Base-by-base conservation (phyloP, 2,113 vertebrate genomes). In the Cryptotis parvus region DNA sequence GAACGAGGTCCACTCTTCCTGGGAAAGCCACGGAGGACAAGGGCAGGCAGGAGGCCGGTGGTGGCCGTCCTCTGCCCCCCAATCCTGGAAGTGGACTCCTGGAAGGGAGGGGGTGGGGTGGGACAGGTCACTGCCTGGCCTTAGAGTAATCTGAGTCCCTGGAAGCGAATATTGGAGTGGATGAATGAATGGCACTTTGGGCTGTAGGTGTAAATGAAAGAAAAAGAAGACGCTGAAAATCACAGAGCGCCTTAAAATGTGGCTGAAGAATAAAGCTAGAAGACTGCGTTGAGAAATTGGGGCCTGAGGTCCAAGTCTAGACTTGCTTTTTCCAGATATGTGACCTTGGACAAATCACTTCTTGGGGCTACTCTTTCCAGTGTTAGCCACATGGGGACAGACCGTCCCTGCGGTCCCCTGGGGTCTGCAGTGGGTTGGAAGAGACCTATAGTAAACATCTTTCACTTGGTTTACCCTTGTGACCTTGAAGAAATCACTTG, bases 311-410 rank as follows among this genome's bases (percentile, higher is more conserved):
- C 15, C 45, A 55, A 15, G 65, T 1, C 22, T 37, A 63, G 15
- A 33, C 39, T 41, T 61, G 43, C 63, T 61, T 90, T 91, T 86
- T 45, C 82, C 37, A 43, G 27, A 75, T 49, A 16, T 65, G 24
- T 93, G 80, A 95, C 85, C 86, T 91, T 81, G 84, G 49, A 8
- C 41, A 86, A 94, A 24, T 87, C 83, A 66, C 35, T 93, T 89
- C 43, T 80, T 16, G 37, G 45, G 79, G 75, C 16, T n/a, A 75
- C 31, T 55, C 49, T 88, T 94, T 87, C 80, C 68, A 91, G 26
- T 16, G 5, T 81, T 79, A 84, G 65, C 18, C 78, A 92, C 77
- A 87, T 27, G 66, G 84, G 49, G 55, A 85, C 66, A 69, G 22
- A 87, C 49, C 6, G 18, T 78, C 29, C 18, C 3, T 45, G 77